A percentile compares a stretch with the other conserved stretches of the same genome.
Conservation (phyloP, 2,888 invertebrate species). For the Eumerus sabulonum region DNA sequence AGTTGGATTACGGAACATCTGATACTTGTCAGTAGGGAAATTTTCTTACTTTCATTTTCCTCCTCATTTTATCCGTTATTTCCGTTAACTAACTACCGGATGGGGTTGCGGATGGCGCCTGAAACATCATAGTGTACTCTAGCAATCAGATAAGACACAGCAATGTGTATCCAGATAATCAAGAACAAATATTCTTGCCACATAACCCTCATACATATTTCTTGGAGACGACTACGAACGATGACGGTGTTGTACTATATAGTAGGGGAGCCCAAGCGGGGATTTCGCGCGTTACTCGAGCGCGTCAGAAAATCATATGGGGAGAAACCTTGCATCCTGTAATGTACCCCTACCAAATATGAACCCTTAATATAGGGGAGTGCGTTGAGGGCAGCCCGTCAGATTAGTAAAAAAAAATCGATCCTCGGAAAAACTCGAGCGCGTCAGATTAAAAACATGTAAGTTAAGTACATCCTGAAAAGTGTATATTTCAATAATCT, state of each 20-base stretch:
- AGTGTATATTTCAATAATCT: too few species aligned
- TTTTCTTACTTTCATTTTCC: constrained; percentile 55
- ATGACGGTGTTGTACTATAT: not conserved
- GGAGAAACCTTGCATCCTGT: too few species aligned
- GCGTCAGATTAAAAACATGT: too few species aligned
- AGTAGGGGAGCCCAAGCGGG: too few species aligned
- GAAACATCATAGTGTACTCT: constrained; percentile 24
- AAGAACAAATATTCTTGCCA: constrained; percentile 20
- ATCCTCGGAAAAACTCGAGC: too few species aligned
- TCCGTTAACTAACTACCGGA: constrained; percentile 53
- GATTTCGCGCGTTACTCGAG: too few species aligned
- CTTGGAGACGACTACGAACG: not conserved
- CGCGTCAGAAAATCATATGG: too few species aligned
- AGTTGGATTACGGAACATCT: constrained; percentile 60
- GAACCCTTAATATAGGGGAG: too few species aligned
- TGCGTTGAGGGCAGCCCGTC: too few species aligned
- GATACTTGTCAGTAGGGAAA: constrained; percentile 57
- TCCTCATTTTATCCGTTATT: constrained; percentile 55
- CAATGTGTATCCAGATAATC: constrained; percentile 35
- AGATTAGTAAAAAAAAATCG: too few species aligned
- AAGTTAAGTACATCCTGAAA: too few species aligned
- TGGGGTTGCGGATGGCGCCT: constrained; percentile 20
- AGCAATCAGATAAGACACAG: constrained; percentile 25
- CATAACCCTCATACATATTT: constrained; percentile 16
- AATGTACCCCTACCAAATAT: too few species aligned